phyloP scores from a whole-genome alignment of 2,888 invertebrate species.

The Pammene fasciana region DNA sequence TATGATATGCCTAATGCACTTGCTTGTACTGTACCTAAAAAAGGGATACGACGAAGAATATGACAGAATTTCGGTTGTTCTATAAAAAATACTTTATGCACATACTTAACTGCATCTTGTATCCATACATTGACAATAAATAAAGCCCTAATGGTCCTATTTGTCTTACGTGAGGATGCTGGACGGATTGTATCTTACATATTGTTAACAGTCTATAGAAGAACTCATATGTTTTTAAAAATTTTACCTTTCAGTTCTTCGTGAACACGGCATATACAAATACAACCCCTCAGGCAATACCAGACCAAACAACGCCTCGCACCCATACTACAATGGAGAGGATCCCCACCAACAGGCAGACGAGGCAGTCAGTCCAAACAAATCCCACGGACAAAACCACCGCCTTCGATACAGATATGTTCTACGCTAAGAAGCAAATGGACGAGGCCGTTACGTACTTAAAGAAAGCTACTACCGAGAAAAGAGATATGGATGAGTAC shows the following conservation, averaged over 20 bases:
- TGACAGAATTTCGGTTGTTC: too few species aligned
- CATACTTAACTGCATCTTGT: too few species aligned
- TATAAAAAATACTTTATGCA: too few species aligned
- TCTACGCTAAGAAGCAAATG: slow-evolving; percentile 52
- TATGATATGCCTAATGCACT: too few species aligned
- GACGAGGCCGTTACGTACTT: slow-evolving; percentile 51
- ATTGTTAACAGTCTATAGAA: not conserved
- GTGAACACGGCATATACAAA: slow-evolving; percentile 44
- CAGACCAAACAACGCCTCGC: slow-evolving; percentile 48
- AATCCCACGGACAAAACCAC: slow-evolving; percentile 38
- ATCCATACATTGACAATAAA: too few species aligned
- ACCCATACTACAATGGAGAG: slow-evolving; percentile 15
- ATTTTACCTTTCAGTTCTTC: slow-evolving; percentile 49
- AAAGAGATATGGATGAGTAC: slow-evolving; percentile 67
- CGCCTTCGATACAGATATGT: slow-evolving; percentile 27
- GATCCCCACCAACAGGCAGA: slow-evolving; percentile 43
- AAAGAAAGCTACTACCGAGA: slow-evolving; percentile 49
- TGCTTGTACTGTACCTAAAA: too few species aligned
- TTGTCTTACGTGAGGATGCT: not conserved
- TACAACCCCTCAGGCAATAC: slow-evolving; percentile 40
- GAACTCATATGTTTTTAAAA: not conserved
- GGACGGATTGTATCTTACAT: too few species aligned
- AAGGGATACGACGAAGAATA: too few species aligned
- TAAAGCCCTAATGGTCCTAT: too few species aligned
- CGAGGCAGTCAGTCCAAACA: slow-evolving; percentile 43